Evolutionary conservation across 2,113 vertebrate genomes (phyloP).

Genomic region (Talpa occidentalis): DNA sequence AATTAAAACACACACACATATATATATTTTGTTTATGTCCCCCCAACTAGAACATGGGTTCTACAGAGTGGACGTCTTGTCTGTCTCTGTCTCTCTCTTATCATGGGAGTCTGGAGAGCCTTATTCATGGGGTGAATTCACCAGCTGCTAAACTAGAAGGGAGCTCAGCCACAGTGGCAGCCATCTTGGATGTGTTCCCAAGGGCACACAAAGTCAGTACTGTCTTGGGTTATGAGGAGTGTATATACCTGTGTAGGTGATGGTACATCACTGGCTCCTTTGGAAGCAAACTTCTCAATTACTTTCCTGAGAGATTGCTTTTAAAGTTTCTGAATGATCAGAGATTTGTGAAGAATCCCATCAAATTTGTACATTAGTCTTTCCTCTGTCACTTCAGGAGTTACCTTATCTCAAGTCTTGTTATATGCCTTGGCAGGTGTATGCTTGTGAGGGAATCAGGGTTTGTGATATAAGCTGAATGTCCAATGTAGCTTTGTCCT

Average conservation of each 20-base stretch:
- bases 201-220: too few species aligned
- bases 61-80: rapidly evolving
- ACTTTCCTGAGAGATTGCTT: not conserved
- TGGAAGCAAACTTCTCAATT: not conserved
- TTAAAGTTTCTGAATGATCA: not conserved
- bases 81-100: not conserved
- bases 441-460: not conserved
- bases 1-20: too few species aligned
- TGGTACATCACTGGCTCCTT: not conserved
- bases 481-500: too few species aligned
- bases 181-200: not conserved
- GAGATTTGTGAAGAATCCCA: not conserved
- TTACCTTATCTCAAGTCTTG: not conserved
- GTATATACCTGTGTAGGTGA: rapidly evolving
- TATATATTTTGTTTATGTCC: too few species aligned
- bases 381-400: not conserved
- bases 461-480: not conserved
- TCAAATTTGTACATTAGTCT: not conserved
- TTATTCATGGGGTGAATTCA: too few species aligned
- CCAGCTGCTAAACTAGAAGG: rapidly evolving
- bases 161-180: rapidly evolving
- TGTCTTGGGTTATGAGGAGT: not conserved
- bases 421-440: not conserved
- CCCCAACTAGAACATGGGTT: not conserved
- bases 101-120: not conserved